Conservation (phyloP, 2,797 vertebrate genomes). For the Sebastiscus tertius region DNA sequence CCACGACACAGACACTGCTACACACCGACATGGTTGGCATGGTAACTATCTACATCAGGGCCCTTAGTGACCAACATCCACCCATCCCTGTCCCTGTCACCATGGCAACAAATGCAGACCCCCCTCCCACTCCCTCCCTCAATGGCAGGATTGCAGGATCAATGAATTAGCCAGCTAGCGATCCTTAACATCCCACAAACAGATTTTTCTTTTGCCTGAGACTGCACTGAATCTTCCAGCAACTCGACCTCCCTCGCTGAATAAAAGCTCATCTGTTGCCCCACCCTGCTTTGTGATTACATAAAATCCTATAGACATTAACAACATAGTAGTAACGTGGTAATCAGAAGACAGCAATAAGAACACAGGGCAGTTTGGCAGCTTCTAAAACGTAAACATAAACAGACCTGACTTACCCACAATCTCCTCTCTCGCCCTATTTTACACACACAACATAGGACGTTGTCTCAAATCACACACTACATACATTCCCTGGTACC, state of each 20-base stretch:
- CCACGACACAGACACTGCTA: conserved; percentile 69
- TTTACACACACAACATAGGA: conserved; percentile 13
- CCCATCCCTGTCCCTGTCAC: conserved; percentile 35
- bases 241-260: neutral
- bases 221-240: conserved; percentile 29
- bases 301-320: conserved; percentile 30
- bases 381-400: conserved; percentile 79
- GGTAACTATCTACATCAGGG: conserved; percentile 73
- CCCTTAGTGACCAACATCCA: conserved; percentile 40
- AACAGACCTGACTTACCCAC: conserved; percentile 53
- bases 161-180: conserved; percentile 37
- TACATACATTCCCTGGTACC: conserved; percentile 43
- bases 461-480: conserved; percentile 67
- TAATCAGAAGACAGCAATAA: conserved; percentile 61
- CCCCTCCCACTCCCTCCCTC: neutral
- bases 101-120: conserved; percentile 48
- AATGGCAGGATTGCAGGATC: conserved; percentile 32
- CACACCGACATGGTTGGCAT: conserved; percentile 64
- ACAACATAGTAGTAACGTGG: conserved; percentile 46
- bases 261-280: conserved; percentile 13
- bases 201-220: conserved; percentile 43
- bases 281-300: conserved; percentile 26
- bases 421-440: conserved; percentile 17
- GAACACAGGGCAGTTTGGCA: conserved; percentile 82
- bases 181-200: conserved; percentile 32